phyloP scores from a whole-genome alignment of 2,113 vertebrate genomes.

The Laticauda colubrina region DNA sequence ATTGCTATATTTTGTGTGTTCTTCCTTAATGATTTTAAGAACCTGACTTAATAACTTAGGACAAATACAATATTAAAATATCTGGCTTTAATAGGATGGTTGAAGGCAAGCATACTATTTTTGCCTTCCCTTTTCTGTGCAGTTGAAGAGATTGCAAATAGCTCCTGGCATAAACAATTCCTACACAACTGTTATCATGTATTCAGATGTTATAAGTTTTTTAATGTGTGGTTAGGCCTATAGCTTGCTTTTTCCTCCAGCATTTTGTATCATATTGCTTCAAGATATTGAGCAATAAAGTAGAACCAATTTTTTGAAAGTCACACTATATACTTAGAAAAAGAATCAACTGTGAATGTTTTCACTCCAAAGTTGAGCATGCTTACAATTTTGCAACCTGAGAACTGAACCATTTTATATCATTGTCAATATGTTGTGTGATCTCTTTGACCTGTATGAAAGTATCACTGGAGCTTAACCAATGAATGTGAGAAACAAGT shows the following conservation, averaged over 20 bases:
- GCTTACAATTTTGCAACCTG: slow-evolving; percentile 10
- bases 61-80: neutral
- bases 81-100: neutral
- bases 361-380: slow-evolving; percentile 4
- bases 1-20: too few relatives aligned
- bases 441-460: slow-evolving; percentile 57
- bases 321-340: slow-evolving; percentile 24
- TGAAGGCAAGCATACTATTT: neutral
- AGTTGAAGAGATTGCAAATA: neutral
- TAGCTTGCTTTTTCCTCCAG: too few relatives aligned
- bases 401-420: slow-evolving; percentile 39
- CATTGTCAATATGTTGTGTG: slow-evolving; percentile 52
- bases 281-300: slow-evolving; percentile 32
- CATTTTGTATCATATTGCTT: slow-evolving; percentile 23
- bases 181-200: neutral
- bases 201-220: neutral
- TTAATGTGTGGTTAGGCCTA: neutral
- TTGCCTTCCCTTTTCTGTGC: neutral
- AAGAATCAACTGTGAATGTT: slow-evolving; percentile 53
- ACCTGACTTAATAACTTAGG: neutral
- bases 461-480: slow-evolving; percentile 54
- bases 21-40: too few relatives aligned
- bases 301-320: slow-evolving; percentile 33
- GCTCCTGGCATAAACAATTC: neutral
- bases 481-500: slow-evolving; percentile 53